Base-by-base conservation (phyloP, 1,140 invertebrate species). In the Solenopsis invicta region DNA sequence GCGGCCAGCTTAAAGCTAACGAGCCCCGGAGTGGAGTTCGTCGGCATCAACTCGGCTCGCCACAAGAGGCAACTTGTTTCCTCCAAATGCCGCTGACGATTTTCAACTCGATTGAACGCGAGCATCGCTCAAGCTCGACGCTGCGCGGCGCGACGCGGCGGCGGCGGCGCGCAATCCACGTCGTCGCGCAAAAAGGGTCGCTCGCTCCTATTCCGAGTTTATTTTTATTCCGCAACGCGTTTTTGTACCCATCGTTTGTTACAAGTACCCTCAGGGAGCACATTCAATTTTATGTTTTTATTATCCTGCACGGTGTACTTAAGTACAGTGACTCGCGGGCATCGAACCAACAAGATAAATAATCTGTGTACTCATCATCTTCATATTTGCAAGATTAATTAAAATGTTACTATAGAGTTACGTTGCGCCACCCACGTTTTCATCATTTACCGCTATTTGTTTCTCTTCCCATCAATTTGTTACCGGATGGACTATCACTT, bases 61-160 rank as follows among this genome's bases (percentile, higher is more conserved):
- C 69, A 24, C 80, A 61, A 84, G 69, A 84, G 69, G 69, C 54
- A 74, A 74, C 69, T 84, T 45, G 69, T 61, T 84, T 84, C 69
- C 37, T 84, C 54, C 69, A 50, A 75, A 84, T 74, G 69, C 41
- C 54, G 69, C 67, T 75, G 80, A 82, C 80, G 69, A 84, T 84
- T 84, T 84, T 84, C 80, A 84, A 84, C 69, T 84, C 80, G 80
- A 84, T 74, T 84, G 80, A 84, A 74, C 80, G 80, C 80, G 80
- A 62, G 80, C 69, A 71, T 71, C 64, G 66, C 21, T 34, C 80
- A 18, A 48, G 62, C 50, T 82, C 67, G 77, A 69, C 62, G 48
- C n/a, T n/a, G n/a, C n/a, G n/a, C n/a, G n/a, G n/a, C n/a, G n/a
- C n/a, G n/a, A n/a, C n/a, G n/a, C n/a, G n/a, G n/a, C n/a, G n/a